Evolutionary conservation across 2,888 invertebrate genomes (phyloP).

Genomic region (Acronicta leporina): DNA sequence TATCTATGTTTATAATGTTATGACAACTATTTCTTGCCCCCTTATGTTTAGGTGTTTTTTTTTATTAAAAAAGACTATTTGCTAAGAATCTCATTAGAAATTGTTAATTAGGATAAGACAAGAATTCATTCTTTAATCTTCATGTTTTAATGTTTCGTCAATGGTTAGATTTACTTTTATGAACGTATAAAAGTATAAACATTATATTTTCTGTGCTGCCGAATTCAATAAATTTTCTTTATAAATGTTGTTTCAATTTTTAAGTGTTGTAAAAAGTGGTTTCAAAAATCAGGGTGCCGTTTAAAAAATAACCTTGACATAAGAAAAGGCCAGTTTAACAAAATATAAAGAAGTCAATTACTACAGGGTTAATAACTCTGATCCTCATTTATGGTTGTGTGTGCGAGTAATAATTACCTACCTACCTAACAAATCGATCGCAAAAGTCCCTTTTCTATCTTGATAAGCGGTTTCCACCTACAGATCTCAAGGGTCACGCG

Average conservation of each 20-base stretch:
- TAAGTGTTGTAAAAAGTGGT: not conserved
- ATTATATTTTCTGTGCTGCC: slow-evolving; percentile 27
- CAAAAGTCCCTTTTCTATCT: too few species aligned
- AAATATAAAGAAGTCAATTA: too few species aligned
- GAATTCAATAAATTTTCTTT: slow-evolving; percentile 49
- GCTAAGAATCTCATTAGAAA: slow-evolving; percentile 32
- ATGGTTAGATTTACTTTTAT: not conserved
- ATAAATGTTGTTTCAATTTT: slow-evolving; percentile 49
- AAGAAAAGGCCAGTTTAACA: not conserved
- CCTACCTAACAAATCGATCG: too few species aligned
- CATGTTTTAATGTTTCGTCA: slow-evolving; percentile 3
- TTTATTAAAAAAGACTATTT: slow-evolving; percentile 9
- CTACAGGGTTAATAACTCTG: too few species aligned
- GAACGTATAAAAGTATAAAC: not conserved
- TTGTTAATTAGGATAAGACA: slow-evolving; percentile 35
- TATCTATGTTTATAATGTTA: slow-evolving; percentile 8
- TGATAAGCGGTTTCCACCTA: too few species aligned
- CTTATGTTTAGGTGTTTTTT: slow-evolving; percentile 7
- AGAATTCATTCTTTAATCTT: slow-evolving; percentile 37
- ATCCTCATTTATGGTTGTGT: too few species aligned
- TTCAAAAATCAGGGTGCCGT: not conserved
- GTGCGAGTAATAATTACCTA: too few species aligned
- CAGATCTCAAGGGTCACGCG: too few species aligned
- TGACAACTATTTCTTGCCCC: slow-evolving; percentile 1
- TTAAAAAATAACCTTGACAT: not conserved